phyloP scores from a whole-genome alignment of 2,888 invertebrate species.

The Gymnoscelis rufifasciata region DNA sequence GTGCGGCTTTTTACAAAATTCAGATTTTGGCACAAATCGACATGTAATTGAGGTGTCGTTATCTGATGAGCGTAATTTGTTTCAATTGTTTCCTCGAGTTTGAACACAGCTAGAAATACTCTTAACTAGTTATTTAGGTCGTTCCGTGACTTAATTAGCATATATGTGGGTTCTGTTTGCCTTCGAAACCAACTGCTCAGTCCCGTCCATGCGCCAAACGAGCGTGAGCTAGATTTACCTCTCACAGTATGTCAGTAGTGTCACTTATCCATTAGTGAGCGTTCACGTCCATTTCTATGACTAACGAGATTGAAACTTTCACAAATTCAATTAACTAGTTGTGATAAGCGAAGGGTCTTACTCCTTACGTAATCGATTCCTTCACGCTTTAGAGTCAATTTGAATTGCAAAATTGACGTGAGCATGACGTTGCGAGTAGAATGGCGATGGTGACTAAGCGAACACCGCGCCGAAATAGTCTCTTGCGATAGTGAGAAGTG shows the following conservation, averaged over 20 bases:
- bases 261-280: conserved; percentile 25
- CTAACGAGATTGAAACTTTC: conserved; percentile 20
- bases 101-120: conserved; percentile 51
- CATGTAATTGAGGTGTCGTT: conserved; percentile 55
- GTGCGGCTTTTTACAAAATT: conserved; percentile 53
- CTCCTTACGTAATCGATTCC: conserved; percentile 23
- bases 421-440: conserved; percentile 32
- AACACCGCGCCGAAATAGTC: conserved; percentile 42
- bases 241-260: conserved; percentile 42
- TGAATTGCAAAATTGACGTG: conserved; percentile 46
- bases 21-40: conserved; percentile 54
- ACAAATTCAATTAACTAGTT: conserved; percentile 16
- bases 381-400: conserved; percentile 39
- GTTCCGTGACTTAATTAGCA: conserved; percentile 72
- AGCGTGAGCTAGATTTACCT: conserved; percentile 27
- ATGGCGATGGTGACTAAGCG: conserved; percentile 60
- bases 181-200: conserved; percentile 53
- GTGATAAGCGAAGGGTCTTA: conserved; percentile 15
- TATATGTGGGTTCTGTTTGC: conserved; percentile 55
- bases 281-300: conserved; percentile 14
- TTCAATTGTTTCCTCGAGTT: conserved; percentile 50
- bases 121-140: conserved; percentile 61
- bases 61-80: conserved; percentile 61
- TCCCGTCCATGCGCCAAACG: conserved; percentile 2
- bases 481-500: conserved; percentile 54